Evolutionary conservation across 2,888 invertebrate genomes (phyloP).

Genomic region (Plebejus melissa): DNA sequence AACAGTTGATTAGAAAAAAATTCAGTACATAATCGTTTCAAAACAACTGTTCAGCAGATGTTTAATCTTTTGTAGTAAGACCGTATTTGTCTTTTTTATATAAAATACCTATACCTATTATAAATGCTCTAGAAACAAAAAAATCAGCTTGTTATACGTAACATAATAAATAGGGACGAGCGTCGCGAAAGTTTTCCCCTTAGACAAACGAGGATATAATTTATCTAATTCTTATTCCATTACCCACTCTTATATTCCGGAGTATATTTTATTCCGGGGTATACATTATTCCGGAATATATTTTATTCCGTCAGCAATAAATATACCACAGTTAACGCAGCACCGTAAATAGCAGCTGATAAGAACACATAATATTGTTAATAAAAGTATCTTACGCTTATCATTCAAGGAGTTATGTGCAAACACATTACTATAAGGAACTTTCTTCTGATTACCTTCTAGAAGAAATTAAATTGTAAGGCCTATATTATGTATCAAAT

Average conservation of each 20-base stretch:
- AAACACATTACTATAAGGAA: background rate
- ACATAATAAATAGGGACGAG: constrained; percentile 4
- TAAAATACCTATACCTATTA: too few relatives aligned
- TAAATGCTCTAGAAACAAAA: background rate
- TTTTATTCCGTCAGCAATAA: constrained; percentile 6
- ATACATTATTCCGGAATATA: background rate
- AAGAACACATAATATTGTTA: constrained; percentile 8
- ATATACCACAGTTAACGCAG: constrained; percentile 6
- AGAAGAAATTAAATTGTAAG: too few relatives aligned
- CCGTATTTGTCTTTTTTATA: too few relatives aligned
- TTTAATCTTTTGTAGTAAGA: too few relatives aligned
- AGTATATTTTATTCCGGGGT: background rate
- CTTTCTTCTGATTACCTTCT: background rate
- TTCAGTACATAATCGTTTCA: too few relatives aligned
- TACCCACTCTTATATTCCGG: constrained; percentile 6
- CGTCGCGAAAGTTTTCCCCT: constrained; percentile 4
- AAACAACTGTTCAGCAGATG: too few relatives aligned
- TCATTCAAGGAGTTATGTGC: background rate
- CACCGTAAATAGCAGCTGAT: constrained; percentile 14
- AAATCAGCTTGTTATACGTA: background rate
- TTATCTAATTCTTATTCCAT: constrained; percentile 18
- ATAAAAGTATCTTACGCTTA: background rate
- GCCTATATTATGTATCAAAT: too few relatives aligned
- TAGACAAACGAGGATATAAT: constrained; percentile 18
- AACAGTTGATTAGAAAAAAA: too few relatives aligned